Evolutionary conservation across 2,797 vertebrate species (phyloP).

Genomic region (Pelochelys cantorii): DNA sequence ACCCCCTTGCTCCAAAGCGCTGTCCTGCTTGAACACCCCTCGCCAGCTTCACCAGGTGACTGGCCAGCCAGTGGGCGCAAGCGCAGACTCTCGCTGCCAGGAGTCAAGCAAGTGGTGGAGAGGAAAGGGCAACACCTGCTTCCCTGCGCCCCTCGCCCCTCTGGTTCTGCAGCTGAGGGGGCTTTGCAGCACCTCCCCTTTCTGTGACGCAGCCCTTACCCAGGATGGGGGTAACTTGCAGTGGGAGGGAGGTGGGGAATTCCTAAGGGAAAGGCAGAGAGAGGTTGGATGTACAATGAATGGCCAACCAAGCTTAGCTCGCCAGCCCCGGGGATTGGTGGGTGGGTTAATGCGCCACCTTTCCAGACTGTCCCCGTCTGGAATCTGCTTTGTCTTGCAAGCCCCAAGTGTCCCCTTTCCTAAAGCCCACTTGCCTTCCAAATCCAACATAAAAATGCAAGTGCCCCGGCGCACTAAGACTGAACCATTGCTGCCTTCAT

Average conservation of each 20-base stretch:
- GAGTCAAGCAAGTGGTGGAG: neutral
- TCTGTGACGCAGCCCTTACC: neutral
- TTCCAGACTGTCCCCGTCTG: no score
- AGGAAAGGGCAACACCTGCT: neutral
- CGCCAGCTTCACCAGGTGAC: neutral
- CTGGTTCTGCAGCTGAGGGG: neutral
- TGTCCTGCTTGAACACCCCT: neutral
- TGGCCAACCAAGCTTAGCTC: neutral
- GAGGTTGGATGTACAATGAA: neutral
- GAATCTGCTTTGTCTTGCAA: no score
- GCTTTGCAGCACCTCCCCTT: neutral
- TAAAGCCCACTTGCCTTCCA: no score
- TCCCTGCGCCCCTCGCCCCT: neutral
- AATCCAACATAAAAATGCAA: no score
- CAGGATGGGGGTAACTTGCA: neutral
- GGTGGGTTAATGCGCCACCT: neutral
- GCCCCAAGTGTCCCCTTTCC: no score
- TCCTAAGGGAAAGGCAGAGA: neutral
- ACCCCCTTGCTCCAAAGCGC: neutral
- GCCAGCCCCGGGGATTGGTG: neutral
- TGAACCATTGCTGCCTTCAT: no score
- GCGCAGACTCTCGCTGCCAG: neutral
- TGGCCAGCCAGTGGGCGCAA: neutral
- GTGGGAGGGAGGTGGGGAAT: neutral
- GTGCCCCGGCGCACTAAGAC: no score